Evolutionary conservation across 2,888 invertebrate species (phyloP).

Genomic region (Hirudinaria manillensis): DNA sequence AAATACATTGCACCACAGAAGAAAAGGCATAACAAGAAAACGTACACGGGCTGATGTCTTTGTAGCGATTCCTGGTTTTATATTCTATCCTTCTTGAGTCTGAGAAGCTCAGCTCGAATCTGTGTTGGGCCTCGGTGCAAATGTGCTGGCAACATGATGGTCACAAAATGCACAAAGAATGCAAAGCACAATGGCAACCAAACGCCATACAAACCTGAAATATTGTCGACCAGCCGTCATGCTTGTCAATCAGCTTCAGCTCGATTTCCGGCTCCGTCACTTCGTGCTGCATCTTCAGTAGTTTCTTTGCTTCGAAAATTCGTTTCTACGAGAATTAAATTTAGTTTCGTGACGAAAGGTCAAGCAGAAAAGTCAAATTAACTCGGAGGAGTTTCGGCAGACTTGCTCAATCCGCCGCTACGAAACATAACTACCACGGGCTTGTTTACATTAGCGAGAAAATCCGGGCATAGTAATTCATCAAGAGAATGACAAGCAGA

Average conservation of each 20-base stretch:
- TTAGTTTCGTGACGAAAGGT: too few species aligned
- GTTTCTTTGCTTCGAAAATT: too few species aligned
- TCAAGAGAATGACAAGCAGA: too few species aligned
- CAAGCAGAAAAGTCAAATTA: too few species aligned
- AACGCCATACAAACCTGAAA: neutral
- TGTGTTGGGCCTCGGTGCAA: slow-evolving; percentile 3
- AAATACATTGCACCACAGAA: too few species aligned
- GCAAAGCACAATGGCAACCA: neutral
- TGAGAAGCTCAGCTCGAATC: slow-evolving; percentile 21
- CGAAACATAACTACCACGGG: too few species aligned
- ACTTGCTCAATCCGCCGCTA: too few species aligned
- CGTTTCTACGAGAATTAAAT: too few species aligned
- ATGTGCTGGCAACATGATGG: neutral
- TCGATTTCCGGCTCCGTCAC: slow-evolving; percentile 17
- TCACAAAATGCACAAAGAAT: neutral
- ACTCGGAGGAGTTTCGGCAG: too few species aligned
- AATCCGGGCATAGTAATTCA: too few species aligned
- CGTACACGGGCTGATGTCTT: slow-evolving; percentile 81
- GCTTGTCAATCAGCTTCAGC: slow-evolving; percentile 19
- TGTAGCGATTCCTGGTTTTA: slow-evolving; percentile 77
- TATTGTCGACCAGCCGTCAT: slow-evolving; percentile 23
- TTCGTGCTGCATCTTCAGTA: neutral
- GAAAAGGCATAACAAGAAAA: too few species aligned
- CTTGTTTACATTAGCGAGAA: too few species aligned
- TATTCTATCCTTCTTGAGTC: slow-evolving; percentile 74